Evolutionary conservation across 2,797 vertebrate genomes (phyloP), one percentile per base, ranked within the genome.

Genomic region (Antrozous pallidus): DNA sequence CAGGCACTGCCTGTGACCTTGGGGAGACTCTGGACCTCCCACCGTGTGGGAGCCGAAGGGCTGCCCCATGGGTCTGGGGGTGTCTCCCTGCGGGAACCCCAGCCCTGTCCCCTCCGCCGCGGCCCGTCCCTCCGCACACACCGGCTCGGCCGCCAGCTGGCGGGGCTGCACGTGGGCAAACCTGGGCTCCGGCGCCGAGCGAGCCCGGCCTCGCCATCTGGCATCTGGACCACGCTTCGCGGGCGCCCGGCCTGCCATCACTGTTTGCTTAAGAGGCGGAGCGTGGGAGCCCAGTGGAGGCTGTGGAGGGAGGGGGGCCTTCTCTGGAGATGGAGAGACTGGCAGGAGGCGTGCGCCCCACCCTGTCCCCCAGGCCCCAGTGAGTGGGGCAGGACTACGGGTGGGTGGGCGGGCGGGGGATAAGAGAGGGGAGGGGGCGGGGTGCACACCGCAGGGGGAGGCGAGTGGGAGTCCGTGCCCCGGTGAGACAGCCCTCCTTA

Each of bases 61-160:
- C 8, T 33, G 16, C 69, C 31, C 24, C 0, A 0, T 5, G 26
- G 2, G 2, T 20, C 33, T 33, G 13, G 17, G 16, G n/a, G 6
- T 0, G 28, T 10, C 33, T 42, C 24, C 49, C 6, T 7, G 0
- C 42, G 0, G 8, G 16, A 3, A 12, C 26, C 38, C 40, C 73
- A 0, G 0, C 3, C 47, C 65, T 1, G 4, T 9, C 2, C 65
- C 8, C 12, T 8, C 17, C 1, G 51, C 70, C 0, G 4, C 45
- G 40, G 63, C 12, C 36, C 2, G 9, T 31, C 51, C 75, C 26
- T 5, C 26, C 18, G 16, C 38, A 14, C 61, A 5, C 31, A 3
- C 70, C 0, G 61, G 36, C 70, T 42, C 24, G 18, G 42, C 22
- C 1, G 8, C 74, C 86, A 22, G 3, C 56, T 51, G 31, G 61